Percentiles rank a stretch among this genome's conserved stretches.
phyloP scores from a whole-genome alignment of 1,140 invertebrate genomes.

The Drosophila hydei region DNA sequence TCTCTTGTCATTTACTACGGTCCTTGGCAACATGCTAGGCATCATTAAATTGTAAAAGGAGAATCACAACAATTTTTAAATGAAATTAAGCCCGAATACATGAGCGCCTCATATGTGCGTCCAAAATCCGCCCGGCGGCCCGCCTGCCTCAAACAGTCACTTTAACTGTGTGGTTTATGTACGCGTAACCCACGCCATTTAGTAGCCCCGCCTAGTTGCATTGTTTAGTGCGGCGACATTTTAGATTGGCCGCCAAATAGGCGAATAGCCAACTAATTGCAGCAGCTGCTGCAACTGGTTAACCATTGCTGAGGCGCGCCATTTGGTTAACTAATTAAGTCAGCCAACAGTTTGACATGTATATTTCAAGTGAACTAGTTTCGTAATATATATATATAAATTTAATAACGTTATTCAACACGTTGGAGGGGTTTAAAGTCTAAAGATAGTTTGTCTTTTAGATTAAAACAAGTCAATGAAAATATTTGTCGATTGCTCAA shows the following conservation, averaged over 20 bases:
- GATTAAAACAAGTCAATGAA: background rate
- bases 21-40: constrained; percentile 6
- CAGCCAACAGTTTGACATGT: background rate
- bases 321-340: constrained; percentile 17
- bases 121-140: background rate
- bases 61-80: constrained; percentile 21
- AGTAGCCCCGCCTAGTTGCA: background rate
- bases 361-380: background rate
- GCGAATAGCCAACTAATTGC: constrained; percentile 32
- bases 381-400: background rate
- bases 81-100: constrained; percentile 26
- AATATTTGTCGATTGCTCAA: background rate
- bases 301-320: constrained; percentile 17
- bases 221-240: constrained; percentile 21
- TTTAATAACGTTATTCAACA: background rate
- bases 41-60: constrained; percentile 4
- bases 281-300: constrained; percentile 12
- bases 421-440: background rate
- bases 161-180: constrained; percentile 3
- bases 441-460: background rate
- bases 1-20: constrained; percentile 18
- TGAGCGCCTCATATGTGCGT: constrained; percentile 4
- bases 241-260: constrained; percentile 33
- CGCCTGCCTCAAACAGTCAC: background rate
- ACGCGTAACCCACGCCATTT: background rate